Evolutionary conservation across 2,888 invertebrate genomes (phyloP).

Genomic region (Drosophila kuntzei): DNA sequence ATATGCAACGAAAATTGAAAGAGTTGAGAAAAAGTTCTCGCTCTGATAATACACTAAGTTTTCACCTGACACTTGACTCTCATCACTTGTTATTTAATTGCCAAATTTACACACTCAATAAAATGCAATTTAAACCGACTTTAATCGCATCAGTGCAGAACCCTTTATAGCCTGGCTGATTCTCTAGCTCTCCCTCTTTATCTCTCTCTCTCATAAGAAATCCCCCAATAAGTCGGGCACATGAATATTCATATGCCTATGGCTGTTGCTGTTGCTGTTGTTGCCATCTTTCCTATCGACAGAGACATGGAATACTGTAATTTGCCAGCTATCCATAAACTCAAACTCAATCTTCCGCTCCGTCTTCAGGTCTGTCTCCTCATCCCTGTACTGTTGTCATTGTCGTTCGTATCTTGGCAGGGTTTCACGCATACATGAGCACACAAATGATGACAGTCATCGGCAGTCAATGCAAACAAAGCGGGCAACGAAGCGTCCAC

Average conservation of each 20-base stretch:
- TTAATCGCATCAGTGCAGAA: constrained; percentile 15
- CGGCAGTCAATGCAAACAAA: constrained; percentile 58
- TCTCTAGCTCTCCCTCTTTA: background rate
- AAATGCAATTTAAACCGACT: constrained; percentile 35
- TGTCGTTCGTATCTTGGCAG: constrained; percentile 43
- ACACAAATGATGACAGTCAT: constrained; percentile 57
- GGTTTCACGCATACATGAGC: constrained; percentile 59
- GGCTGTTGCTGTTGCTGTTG: background rate
- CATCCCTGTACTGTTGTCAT: constrained; percentile 5
- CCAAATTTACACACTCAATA: constrained; percentile 43
- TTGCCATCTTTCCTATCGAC: constrained; percentile 4
- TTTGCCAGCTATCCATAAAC: constrained; percentile 19
- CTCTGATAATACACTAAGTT: background rate
- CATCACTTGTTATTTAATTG: constrained; percentile 27
- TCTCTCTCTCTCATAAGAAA: constrained; percentile 3
- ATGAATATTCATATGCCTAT: constrained; percentile 47
- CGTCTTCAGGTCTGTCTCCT: background rate
- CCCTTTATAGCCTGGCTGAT: too few relatives aligned
- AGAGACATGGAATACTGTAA: constrained; percentile 9
- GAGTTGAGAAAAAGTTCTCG: background rate
- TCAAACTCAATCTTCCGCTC: background rate
- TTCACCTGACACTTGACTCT: background rate
- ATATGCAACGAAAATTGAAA: background rate
- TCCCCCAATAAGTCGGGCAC: constrained; percentile 7
- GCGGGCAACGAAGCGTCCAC: constrained; percentile 46